Evolutionary conservation across 2,113 vertebrate genomes (phyloP).

Genomic region (Centropristis striata): DNA sequence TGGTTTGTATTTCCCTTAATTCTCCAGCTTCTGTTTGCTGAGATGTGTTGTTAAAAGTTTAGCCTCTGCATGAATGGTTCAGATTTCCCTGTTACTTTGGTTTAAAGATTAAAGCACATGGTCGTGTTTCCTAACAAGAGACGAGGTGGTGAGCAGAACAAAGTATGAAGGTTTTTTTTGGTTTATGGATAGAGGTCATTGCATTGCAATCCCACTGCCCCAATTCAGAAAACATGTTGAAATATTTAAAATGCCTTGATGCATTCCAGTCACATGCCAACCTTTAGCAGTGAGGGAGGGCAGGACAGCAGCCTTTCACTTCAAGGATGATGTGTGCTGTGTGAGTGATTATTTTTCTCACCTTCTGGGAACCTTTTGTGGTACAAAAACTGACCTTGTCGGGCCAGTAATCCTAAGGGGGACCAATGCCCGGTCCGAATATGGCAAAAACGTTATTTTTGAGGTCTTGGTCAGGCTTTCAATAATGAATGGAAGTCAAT

Average conservation of each 20-base stretch:
- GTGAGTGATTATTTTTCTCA: too few species aligned
- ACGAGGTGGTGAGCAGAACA: neutral
- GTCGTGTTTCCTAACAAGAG: neutral
- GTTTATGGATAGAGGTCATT: conserved; percentile 34
- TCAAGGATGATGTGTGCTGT: neutral
- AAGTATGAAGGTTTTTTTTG: conserved; percentile 6
- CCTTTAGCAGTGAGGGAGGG: conserved; percentile 4
- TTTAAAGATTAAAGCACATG: neutral
- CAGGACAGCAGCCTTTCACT: conserved; percentile 8
- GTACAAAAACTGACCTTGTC: too few species aligned
- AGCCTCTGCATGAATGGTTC: neutral
- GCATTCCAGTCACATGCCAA: conserved; percentile 48
- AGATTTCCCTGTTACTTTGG: neutral
- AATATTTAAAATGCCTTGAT: conserved; percentile 59
- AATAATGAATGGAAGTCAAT: too few species aligned
- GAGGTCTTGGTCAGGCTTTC: too few species aligned
- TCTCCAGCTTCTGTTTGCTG: conserved; percentile 13
- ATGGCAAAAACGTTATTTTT: too few species aligned
- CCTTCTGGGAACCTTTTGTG: too few species aligned
- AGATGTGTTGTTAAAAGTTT: neutral
- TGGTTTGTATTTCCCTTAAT: conserved; percentile 6
- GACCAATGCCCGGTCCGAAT: too few species aligned
- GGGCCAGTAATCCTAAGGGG: too few species aligned
- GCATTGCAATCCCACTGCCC: neutral
- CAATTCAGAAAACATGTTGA: conserved; percentile 42